These are phyloP conservation scores for Tetranychus truncatus DNA, from an alignment of 2,888 invertebrate genomes.

Conservation along the genomic window DNA sequence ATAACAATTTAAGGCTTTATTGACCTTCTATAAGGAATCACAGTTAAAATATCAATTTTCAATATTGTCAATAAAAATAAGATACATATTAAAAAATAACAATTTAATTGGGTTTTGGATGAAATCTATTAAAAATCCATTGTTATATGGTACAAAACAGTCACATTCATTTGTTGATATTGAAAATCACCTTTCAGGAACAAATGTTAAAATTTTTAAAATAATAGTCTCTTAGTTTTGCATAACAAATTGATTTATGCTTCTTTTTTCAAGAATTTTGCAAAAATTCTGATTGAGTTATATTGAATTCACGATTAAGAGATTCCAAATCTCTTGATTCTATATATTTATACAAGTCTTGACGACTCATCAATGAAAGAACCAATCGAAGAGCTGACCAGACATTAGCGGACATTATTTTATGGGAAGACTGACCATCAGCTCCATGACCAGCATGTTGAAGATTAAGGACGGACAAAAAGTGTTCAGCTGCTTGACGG, in stretches of 20 bases:
- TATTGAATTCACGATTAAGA: slow-evolving; percentile 1
- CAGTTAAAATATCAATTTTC: no score
- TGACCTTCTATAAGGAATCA: no score
- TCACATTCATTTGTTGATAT: no score
- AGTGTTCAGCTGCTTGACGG: slow-evolving; percentile 80
- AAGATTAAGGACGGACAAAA: slow-evolving; percentile 74
- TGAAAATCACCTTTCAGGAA: no score
- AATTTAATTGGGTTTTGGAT: no score
- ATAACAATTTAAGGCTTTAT: no score
- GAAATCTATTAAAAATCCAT: no score
- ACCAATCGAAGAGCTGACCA: slow-evolving; percentile 85
- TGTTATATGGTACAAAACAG: no score
- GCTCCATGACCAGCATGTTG: slow-evolving; percentile 51
- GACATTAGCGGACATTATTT: slow-evolving; percentile 66
- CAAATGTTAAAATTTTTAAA: neutral
- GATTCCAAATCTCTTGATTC: slow-evolving; percentile 36
- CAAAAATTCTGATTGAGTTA: neutral
- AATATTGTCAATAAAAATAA: no score
- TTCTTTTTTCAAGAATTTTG: neutral
- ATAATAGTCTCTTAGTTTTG: neutral
- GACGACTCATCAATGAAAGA: slow-evolving; percentile 50
- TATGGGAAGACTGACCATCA: slow-evolving; percentile 31
- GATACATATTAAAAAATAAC: no score
- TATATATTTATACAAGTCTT: slow-evolving; percentile 40
- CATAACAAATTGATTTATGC: neutral